A percentile compares a stretch with the other conserved stretches of the same genome.
Evolutionary conservation across 2,797 vertebrate genomes (phyloP).

Genomic region (Sardinella longiceps): DNA sequence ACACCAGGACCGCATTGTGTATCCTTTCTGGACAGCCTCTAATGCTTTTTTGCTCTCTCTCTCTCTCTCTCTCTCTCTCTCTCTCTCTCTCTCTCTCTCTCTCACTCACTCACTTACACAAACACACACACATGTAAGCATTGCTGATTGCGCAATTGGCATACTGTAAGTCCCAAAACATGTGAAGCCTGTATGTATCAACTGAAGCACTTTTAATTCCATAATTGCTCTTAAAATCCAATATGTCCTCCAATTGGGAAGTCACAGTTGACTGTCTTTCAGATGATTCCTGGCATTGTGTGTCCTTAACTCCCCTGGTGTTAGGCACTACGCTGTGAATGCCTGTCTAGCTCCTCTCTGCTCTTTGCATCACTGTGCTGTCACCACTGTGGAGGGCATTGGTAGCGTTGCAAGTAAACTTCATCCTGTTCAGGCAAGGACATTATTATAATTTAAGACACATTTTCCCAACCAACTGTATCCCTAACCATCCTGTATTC

Average conservation of each 20-base stretch:
- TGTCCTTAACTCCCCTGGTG: slow-evolving; percentile 45
- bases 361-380: slow-evolving; percentile 84
- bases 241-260: not conserved
- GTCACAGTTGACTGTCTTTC: not conserved
- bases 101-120: too few species aligned
- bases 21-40: slow-evolving; percentile 76
- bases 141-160: not conserved
- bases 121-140: not conserved
- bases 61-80: not conserved
- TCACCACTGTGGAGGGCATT: slow-evolving; percentile 86
- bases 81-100: not conserved
- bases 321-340: slow-evolving; percentile 85
- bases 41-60: not conserved
- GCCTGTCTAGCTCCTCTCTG: slow-evolving; percentile 91
- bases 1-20: slow-evolving; percentile 79
- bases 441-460: too few species aligned
- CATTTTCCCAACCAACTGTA: too few species aligned
- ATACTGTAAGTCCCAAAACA: not conserved
- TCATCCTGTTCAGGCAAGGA: slow-evolving; percentile 82
- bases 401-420: slow-evolving; percentile 81
- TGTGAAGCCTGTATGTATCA: not conserved
- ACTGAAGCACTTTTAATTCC: not conserved
- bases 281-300: not conserved
- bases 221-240: not conserved
- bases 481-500: too few species aligned